Evolutionary conservation across 2,113 vertebrate genomes (phyloP).

Genomic region (Fulmarus glacialis): DNA sequence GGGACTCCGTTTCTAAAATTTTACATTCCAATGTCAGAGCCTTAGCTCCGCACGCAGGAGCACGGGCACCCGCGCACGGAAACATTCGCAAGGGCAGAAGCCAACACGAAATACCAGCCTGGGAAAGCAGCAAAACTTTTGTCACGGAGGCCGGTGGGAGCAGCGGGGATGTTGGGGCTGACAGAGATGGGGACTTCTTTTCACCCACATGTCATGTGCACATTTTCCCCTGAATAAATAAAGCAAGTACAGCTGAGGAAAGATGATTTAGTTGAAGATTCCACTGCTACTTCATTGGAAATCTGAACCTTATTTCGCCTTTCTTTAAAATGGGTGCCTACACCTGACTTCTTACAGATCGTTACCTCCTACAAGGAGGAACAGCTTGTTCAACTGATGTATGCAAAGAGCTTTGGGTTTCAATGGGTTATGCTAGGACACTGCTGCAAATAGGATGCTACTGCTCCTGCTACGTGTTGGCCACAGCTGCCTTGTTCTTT

Average conservation of each 20-base stretch:
- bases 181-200: neutral
- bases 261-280: neutral
- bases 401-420: neutral
- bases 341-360: neutral
- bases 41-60: accelerated
- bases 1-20: neutral
- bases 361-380: neutral
- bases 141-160: accelerated
- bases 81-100: neutral
- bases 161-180: neutral
- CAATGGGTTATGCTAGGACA: neutral
- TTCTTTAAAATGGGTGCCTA: neutral
- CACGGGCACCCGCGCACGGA: accelerated
- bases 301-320: neutral
- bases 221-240: neutral
- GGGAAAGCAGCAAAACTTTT: neutral
- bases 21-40: accelerated
- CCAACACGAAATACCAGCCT: accelerated
- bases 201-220: accelerated
- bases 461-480: neutral
- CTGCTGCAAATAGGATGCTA: neutral
- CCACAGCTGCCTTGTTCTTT: neutral
- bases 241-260: neutral
- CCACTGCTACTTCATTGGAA: neutral
- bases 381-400: neutral